A percentile compares a stretch with the other conserved stretches of the same genome.
These are phyloP conservation scores for Sinelater perroti DNA, from an alignment of 2,888 invertebrate genomes.

Conservation along the genomic window DNA sequence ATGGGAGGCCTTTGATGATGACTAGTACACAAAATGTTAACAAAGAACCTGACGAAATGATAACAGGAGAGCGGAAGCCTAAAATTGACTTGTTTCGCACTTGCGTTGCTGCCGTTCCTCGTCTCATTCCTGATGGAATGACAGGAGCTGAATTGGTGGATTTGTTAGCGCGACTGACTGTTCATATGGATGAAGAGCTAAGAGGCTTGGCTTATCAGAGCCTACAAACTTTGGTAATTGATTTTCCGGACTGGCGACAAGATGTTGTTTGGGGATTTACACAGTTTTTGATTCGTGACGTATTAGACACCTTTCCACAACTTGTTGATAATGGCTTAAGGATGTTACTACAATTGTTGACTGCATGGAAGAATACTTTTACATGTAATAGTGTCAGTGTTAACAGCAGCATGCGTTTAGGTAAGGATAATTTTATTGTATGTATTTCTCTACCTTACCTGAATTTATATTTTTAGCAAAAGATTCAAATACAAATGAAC, in stretches of 20 bases:
- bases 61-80: constrained; percentile 95
- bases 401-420: constrained; percentile 44
- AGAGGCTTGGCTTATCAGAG: constrained; percentile 93
- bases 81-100: constrained; percentile 97
- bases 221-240: constrained; percentile 92
- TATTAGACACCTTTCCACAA: constrained; percentile 87
- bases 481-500: constrained; percentile 27
- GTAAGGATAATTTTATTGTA: constrained; percentile 45
- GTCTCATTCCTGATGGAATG: constrained; percentile 98
- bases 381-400: constrained; percentile 50
- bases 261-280: constrained; percentile 95
- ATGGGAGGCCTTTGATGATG: constrained; percentile 96
- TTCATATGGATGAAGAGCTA: constrained; percentile 98
- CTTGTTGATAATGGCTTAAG: constrained; percentile 93
- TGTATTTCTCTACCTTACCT: neutral
- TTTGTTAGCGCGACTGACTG: constrained; percentile 89
- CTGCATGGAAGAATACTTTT: constrained; percentile 90
- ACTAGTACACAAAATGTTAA: constrained; percentile 95
- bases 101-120: constrained; percentile 97
- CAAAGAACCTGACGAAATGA: constrained; percentile 91
- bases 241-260: constrained; percentile 97
- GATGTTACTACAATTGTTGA: constrained; percentile 90
- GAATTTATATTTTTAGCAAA: constrained; percentile 24
- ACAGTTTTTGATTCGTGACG: constrained; percentile 93
- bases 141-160: constrained; percentile 93